phyloP scores from a whole-genome alignment of 2,888 invertebrate genomes.

The Pyrochroa serraticornis region DNA sequence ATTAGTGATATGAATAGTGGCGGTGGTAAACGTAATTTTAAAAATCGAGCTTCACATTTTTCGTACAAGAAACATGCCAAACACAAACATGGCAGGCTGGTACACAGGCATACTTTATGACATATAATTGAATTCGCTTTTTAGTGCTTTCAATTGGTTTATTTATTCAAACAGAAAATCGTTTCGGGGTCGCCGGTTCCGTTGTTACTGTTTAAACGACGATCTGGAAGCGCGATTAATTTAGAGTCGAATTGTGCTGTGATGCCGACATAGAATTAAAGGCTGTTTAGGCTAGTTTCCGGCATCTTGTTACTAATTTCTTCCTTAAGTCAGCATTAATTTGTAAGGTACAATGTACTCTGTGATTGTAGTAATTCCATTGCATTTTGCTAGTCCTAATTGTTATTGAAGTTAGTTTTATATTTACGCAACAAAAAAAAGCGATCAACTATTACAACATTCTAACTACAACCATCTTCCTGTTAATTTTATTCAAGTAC shows the following conservation, averaged over 20 bases:
- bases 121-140: slow-evolving; percentile 32
- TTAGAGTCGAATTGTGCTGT: slow-evolving; percentile 3
- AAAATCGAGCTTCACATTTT: slow-evolving; percentile 41
- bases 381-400: background rate
- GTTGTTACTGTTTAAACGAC: background rate
- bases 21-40: slow-evolving; percentile 38
- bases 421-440: background rate
- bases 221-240: background rate
- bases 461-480: background rate
- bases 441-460: background rate
- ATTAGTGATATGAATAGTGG: slow-evolving; percentile 30
- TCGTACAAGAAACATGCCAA: slow-evolving; percentile 49
- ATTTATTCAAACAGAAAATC: background rate
- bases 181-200: background rate
- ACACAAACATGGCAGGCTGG: slow-evolving; percentile 52
- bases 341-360: slow-evolving; percentile 9
- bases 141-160: slow-evolving; percentile 2
- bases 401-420: background rate
- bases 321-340: background rate
- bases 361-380: background rate
- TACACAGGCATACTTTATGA: slow-evolving; percentile 59
- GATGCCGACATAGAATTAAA: slow-evolving; percentile 1
- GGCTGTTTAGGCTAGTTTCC: background rate
- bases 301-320: background rate
- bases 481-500: background rate